Percentiles rank a stretch among this genome's conserved stretches.
phyloP scores from a whole-genome alignment of 2,797 vertebrate species.

The Aplochiton taeniatus region DNA sequence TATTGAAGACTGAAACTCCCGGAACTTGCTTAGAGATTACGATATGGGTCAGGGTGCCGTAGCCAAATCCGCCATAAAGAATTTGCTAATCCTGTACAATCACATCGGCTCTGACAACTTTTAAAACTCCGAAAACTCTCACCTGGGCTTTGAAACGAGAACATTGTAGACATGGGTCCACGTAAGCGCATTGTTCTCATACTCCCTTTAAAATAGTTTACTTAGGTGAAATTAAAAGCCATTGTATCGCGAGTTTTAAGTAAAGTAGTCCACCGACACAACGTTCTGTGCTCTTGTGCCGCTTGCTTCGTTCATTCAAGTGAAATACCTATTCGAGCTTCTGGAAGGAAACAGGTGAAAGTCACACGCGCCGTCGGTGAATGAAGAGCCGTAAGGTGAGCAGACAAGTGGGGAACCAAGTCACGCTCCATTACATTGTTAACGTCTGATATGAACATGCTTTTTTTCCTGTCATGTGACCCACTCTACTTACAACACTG shows the following conservation, averaged over 20 bases:
- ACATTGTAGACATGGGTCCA: conserved; percentile 17
- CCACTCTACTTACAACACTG: neutral
- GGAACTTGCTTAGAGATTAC: too few species aligned
- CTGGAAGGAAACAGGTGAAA: too few species aligned
- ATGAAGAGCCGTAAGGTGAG: conserved; percentile 11
- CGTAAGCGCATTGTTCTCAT: neutral
- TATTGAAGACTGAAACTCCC: too few species aligned
- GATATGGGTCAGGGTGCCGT: too few species aligned
- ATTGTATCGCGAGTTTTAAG: neutral
- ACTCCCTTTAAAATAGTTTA: neutral
- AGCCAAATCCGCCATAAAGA: too few species aligned
- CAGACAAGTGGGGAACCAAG: conserved; percentile 20
- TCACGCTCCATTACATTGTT: conserved; percentile 3
- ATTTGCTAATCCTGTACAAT: too few species aligned
- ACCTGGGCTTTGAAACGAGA: conserved; percentile 50
- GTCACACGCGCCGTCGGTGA: neutral
- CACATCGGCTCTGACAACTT: too few species aligned
- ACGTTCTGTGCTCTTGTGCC: too few species aligned
- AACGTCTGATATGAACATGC: conserved; percentile 1
- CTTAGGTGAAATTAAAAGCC: neutral
- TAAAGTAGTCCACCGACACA: neutral
- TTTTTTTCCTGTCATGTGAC: conserved; percentile 24
- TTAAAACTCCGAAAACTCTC: conserved; percentile 12
- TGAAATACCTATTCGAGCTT: too few species aligned
- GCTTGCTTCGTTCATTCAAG: too few species aligned